Evolutionary conservation across 2,797 vertebrate species (phyloP).

Genomic region (Mormyrops attenuatus): DNA sequence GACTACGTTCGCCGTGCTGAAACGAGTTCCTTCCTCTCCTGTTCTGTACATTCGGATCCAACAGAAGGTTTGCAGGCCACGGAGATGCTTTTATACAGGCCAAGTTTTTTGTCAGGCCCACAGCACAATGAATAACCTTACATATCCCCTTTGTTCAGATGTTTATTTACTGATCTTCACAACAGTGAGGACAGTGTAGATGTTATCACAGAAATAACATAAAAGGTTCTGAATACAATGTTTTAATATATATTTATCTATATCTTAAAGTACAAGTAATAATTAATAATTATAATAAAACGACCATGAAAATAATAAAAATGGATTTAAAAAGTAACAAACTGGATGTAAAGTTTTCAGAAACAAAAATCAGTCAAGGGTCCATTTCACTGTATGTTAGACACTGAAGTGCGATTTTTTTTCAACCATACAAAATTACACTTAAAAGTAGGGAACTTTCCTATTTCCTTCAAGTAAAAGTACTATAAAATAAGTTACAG

Average conservation of each 20-base stretch:
- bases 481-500: constrained; percentile 99
- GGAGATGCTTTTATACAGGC: neutral
- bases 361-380: constrained; percentile 84
- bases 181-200: constrained; percentile 68
- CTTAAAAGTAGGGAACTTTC: constrained; percentile 78
- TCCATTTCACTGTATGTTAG: constrained; percentile 86
- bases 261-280: constrained; percentile 76
- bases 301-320: constrained; percentile 69
- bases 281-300: constrained; percentile 66
- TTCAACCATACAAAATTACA: constrained; percentile 85
- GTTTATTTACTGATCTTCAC: constrained; percentile 69
- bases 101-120: neutral
- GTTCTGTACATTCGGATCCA: neutral
- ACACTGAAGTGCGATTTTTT: constrained; percentile 94
- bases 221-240: constrained; percentile 69
- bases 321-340: constrained; percentile 76
- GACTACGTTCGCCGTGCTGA: neutral
- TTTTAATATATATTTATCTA: constrained; percentile 63
- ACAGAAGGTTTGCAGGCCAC: neutral
- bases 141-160: neutral
- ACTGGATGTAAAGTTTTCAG: constrained; percentile 73
- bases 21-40: neutral
- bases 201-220: constrained; percentile 74
- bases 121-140: neutral
- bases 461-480: constrained; percentile 99